Conservation (phyloP, 2,113 vertebrate genomes). For the Lipotes vexillifer region DNA sequence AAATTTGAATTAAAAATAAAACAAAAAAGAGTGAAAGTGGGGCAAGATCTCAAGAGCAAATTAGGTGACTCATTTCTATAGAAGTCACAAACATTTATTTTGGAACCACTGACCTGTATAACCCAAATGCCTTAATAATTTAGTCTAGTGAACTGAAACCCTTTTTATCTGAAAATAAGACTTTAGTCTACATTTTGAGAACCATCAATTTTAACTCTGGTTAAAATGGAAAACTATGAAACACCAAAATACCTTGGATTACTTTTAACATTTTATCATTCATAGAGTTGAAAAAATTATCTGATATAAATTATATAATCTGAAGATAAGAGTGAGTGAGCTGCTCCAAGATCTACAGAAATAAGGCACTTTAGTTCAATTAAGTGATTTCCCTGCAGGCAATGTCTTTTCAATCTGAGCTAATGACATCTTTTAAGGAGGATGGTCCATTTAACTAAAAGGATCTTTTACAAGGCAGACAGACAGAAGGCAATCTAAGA, state of each 20-base stretch:
- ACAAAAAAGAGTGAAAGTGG: not conserved
- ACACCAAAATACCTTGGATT: slow-evolving; percentile 78
- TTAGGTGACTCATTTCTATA: slow-evolving; percentile 20
- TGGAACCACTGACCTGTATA: slow-evolving; percentile 38
- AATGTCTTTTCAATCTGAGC: slow-evolving; percentile 87
- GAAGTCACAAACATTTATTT: slow-evolving; percentile 50
- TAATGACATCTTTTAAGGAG: slow-evolving; percentile 88
- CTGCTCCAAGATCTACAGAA: slow-evolving; percentile 81
- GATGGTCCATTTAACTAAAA: slow-evolving; percentile 89
- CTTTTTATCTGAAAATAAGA: slow-evolving; percentile 67
- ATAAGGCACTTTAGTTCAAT: slow-evolving; percentile 87
- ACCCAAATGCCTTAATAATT: slow-evolving; percentile 71
- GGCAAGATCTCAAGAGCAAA: slow-evolving; percentile 2
- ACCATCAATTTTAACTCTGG: slow-evolving; percentile 37
- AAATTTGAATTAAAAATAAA: slow-evolving; percentile 9
- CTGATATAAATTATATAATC: slow-evolving; percentile 82
- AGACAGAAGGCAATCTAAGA: slow-evolving; percentile 86
- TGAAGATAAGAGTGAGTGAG: slow-evolving; percentile 80
- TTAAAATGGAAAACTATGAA: slow-evolving; percentile 71
- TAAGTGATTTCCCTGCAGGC: slow-evolving; percentile 87
- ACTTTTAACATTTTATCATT: slow-evolving; percentile 80
- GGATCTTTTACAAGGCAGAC: slow-evolving; percentile 84
- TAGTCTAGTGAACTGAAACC: slow-evolving; percentile 71
- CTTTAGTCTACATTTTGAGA: slow-evolving; percentile 43
- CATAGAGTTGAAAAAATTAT: slow-evolving; percentile 77